A percentile compares a stretch with the other conserved stretches of the same genome.
Conservation (phyloP, 2,888 invertebrate genomes). For the Mantis religiosa region DNA sequence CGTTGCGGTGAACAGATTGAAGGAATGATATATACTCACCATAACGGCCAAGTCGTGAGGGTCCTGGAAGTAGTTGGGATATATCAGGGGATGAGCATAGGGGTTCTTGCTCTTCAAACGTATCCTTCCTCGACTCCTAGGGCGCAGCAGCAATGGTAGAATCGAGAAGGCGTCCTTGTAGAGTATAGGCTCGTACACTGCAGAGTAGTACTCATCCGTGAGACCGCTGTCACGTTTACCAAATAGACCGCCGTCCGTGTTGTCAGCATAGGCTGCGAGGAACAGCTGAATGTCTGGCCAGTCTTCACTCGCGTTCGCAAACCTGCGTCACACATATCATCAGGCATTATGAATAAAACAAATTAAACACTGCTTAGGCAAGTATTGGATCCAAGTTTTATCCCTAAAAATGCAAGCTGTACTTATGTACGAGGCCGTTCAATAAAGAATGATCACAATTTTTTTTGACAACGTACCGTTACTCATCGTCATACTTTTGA, state of each 20-base stretch:
- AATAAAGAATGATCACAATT: too few relatives aligned
- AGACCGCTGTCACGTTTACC: slow-evolving; percentile 65
- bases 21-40: slow-evolving; percentile 50
- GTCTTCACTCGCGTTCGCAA: slow-evolving; percentile 59
- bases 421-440: too few relatives aligned
- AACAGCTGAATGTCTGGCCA: slow-evolving; percentile 79
- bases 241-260: slow-evolving; percentile 72
- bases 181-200: slow-evolving; percentile 65
- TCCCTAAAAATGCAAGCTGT: too few relatives aligned
- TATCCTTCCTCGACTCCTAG: slow-evolving; percentile 66
- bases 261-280: slow-evolving; percentile 69
- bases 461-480: too few relatives aligned
- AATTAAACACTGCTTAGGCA: too few relatives aligned
- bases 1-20: too few relatives aligned
- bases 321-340: slow-evolving; percentile 41
- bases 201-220: slow-evolving; percentile 61
- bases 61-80: slow-evolving; percentile 79
- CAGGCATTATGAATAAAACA: too few relatives aligned
- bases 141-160: slow-evolving; percentile 66
- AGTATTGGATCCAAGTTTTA: too few relatives aligned
- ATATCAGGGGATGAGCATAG: slow-evolving; percentile 71
- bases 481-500: too few relatives aligned
- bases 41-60: slow-evolving; percentile 66
- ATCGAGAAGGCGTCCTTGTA: slow-evolving; percentile 64
- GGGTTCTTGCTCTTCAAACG: slow-evolving; percentile 66